A percentile compares a stretch with the other conserved stretches of the same genome.
Evolutionary conservation across 2,888 invertebrate species (phyloP).

Genomic region (Hirtodrosophila histrioides): DNA sequence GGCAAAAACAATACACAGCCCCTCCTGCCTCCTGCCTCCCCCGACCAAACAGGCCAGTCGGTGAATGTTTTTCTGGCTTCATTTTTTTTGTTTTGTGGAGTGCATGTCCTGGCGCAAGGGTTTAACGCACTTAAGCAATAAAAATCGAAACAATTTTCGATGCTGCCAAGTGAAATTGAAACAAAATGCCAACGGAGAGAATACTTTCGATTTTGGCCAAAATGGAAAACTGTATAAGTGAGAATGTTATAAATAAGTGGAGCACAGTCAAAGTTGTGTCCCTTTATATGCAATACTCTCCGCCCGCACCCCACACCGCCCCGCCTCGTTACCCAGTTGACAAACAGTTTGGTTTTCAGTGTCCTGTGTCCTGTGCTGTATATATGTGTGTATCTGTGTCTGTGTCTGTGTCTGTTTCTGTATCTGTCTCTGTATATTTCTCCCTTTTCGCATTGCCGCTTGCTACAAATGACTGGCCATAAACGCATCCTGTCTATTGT

Average conservation of each 20-base stretch:
- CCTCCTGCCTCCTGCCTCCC: conserved; percentile 2
- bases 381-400: conserved; percentile 21
- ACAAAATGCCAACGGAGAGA: conserved; percentile 65
- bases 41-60: neutral
- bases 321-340: conserved; percentile 42
- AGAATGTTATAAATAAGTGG: conserved; percentile 78
- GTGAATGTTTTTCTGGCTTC: conserved; percentile 6
- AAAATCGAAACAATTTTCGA: conserved; percentile 79
- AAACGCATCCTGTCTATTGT: conserved; percentile 79
- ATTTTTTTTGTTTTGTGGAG: conserved; percentile 21
- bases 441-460: conserved; percentile 40
- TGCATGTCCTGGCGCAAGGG: conserved; percentile 69
- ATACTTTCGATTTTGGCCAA: conserved; percentile 66
- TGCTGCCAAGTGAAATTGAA: conserved; percentile 75
- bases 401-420: conserved; percentile 4
- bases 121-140: conserved; percentile 80
- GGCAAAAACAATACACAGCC: conserved; percentile 60
- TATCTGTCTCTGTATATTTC: conserved; percentile 3
- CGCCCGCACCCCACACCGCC: conserved; percentile 10
- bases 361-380: conserved; percentile 17
- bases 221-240: conserved; percentile 63
- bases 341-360: conserved; percentile 64
- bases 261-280: conserved; percentile 48
- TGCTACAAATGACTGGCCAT: conserved; percentile 74
- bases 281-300: conserved; percentile 62